Evolutionary conservation across 2,113 vertebrate species (phyloP).

Genomic region (Ptilonorhynchus violaceus): DNA sequence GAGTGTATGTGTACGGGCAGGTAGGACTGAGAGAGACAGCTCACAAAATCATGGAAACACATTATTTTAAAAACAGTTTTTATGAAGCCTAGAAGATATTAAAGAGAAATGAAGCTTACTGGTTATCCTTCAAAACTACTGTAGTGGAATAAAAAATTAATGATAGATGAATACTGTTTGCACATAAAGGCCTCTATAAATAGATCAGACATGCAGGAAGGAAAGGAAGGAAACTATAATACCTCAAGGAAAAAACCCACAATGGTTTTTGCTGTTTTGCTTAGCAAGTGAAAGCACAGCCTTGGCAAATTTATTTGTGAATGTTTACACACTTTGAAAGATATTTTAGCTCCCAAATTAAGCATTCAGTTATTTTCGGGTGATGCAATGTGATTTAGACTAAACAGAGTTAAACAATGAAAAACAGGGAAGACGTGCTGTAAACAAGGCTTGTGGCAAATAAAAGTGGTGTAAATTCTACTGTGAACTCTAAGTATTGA

Average conservation of each 20-base stretch:
- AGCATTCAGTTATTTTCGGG: background rate
- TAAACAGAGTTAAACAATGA: background rate
- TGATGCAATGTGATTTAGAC: background rate
- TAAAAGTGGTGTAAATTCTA: background rate
- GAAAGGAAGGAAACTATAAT: background rate
- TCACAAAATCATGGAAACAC: background rate
- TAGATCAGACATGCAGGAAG: conserved; percentile 1
- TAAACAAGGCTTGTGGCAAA: background rate
- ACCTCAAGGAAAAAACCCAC: background rate
- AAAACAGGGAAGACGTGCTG: background rate
- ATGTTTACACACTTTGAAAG: background rate
- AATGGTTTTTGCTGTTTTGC: background rate
- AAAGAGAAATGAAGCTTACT: background rate
- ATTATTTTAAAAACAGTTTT: background rate
- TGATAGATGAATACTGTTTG: background rate
- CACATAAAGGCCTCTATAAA: conserved; percentile 16
- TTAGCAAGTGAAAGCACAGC: background rate
- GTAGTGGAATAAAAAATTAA: conserved; percentile 22
- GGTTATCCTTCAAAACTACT: conserved; percentile 26
- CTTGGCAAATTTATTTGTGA: background rate
- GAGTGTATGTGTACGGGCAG: background rate
- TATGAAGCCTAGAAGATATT: background rate
- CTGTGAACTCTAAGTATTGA: background rate
- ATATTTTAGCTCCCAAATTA: background rate
- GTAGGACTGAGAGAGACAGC: background rate